Base-by-base conservation (phyloP, 2,797 vertebrate genomes). In the Prunella strophiata region DNA sequence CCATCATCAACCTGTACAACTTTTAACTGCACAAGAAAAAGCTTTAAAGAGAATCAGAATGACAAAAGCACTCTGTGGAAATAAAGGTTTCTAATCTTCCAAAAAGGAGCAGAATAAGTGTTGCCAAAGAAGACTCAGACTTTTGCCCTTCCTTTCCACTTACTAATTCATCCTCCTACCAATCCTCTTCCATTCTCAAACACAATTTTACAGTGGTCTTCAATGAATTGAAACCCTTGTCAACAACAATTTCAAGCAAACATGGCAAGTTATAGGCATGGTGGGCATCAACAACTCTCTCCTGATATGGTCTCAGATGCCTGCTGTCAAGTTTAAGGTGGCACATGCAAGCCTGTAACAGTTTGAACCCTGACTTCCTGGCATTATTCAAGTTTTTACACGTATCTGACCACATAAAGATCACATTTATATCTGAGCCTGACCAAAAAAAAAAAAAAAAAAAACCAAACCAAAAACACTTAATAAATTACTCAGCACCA, bases 291-390 rank as follows among this genome's bases (percentile, higher is more conserved):
- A 52, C 4, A 51, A 34, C 8, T 61, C 23, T 42, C 25, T 76
- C 20, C 50, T 51, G 59, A 68, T 59, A 50, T 0, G 1, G 47
- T 22, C 65, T 74, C 84, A 70, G 42, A 30, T 22, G 34, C 34
- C 38, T 63, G 43, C 27, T 72, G n/a, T 8, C 26, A 67, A 54
- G 30, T 79, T 67, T 59, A 22, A 87, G n/a, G 52, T 16, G 11
- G 13, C 2, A 5, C 15, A 10, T 16, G 15, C 30, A 50, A 2
- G 11, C 40, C 23, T 0, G 0, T 52, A 66, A 61, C 29, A 55
- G 30, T 54, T 5, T 57, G 36, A 91, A 74, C 11, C 6, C 30
- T 19, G 15, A 74, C 11, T 18, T 77, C 34, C 21, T 38, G 13
- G 11, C 21, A 54, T 48, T 59, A 73, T 36, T 50, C 20, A 61